phyloP scores from a whole-genome alignment of 2,113 vertebrate species.

The Daboia siamensis region DNA sequence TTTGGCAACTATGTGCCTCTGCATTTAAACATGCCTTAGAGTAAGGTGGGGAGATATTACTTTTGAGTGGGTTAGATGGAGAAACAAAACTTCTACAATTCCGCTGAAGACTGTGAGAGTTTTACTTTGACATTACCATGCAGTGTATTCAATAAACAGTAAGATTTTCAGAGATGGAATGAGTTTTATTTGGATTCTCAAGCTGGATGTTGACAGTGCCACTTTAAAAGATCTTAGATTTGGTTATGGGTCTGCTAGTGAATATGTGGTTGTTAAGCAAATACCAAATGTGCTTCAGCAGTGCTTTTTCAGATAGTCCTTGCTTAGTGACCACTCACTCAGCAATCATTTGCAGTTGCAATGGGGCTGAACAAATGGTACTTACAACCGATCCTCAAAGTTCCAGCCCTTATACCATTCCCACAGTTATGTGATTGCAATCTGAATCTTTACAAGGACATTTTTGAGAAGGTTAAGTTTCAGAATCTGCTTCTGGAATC shows the following conservation, averaged over 20 bases:
- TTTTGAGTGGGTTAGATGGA: too few species aligned
- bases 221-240: not conserved
- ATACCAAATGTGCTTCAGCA: not conserved
- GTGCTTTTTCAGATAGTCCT: not conserved
- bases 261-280: not conserved
- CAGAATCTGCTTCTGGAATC: not conserved
- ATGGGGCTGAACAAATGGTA: not conserved
- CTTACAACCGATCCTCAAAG: not conserved
- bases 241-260: not conserved
- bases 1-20: too few species aligned
- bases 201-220: not conserved
- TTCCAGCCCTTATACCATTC: not conserved
- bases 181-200: too few species aligned
- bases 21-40: too few species aligned
- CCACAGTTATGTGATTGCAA: not conserved
- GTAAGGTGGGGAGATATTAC: too few species aligned
- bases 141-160: too few species aligned
- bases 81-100: too few species aligned
- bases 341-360: not conserved
- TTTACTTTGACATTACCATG: too few species aligned
- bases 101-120: too few species aligned
- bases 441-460: not conserved
- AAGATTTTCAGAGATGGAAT: too few species aligned
- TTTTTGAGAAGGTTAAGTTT: not conserved
- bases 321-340: not conserved